Base-by-base conservation (phyloP, 2,113 vertebrate species). In the Atractosteus spatula region DNA sequence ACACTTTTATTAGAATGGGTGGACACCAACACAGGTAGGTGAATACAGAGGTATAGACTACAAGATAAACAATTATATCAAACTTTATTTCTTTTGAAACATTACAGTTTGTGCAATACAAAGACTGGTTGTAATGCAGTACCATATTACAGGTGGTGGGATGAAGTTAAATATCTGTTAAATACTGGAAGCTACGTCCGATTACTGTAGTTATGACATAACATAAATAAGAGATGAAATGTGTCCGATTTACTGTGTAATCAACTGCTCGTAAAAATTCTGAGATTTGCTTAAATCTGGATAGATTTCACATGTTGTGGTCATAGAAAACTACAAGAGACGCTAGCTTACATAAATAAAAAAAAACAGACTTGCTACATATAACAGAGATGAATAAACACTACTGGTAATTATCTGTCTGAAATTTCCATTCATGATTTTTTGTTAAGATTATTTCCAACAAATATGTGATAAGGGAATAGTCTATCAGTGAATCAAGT, bases 71-170 rank as follows among this genome's bases (percentile, higher is more conserved):
- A 67, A 71, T 79, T 80, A 74, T 76, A 83, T 55, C 55, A 76
- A 75, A 72, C 71, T 92, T 88, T 90, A 88, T 87, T 89, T 80
- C 56, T 55, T 43, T 76, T 63, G 67, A 77, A 77, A 67, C 41
- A 57, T 76, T 75, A 41, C 81, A 29, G 29, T 29, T 80, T 79
- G 80, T 78, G 71, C 77, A 77, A 69, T 68, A 77, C 57, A 69
- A 55, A 71, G 41, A 62, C 71, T 70, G 42, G 51, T 29, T 62
- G 44, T 7, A 45, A 74, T 12, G 55, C 69, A 13, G 63, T 55
- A 74, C 59, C 41, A 3, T 41, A n/a, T 51, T 71, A 65, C 71
- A 75, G 71, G 78, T 59, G 59, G 73, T 77, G 29, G 80, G 80
- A 71, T 78, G 81, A 86, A 45, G 55, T 77, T n/a, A 76, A 70